phyloP scores from a whole-genome alignment of 1,140 invertebrate genomes.

The Dendroctonus valens region DNA sequence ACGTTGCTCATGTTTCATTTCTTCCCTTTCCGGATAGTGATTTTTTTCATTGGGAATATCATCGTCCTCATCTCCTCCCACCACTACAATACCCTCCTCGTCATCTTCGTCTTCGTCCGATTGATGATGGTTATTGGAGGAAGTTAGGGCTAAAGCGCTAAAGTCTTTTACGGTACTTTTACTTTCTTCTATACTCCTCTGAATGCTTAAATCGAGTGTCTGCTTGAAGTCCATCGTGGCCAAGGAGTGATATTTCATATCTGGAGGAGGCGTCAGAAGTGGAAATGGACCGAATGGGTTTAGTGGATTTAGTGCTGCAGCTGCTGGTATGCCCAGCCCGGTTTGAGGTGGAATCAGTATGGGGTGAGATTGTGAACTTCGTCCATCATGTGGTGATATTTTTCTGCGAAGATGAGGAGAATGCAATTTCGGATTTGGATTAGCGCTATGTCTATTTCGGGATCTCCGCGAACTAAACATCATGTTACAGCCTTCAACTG shows the following conservation, averaged over 20 bases:
- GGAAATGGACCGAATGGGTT: conserved; percentile 75
- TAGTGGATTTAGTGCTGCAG: conserved; percentile 63
- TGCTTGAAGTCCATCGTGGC: conserved; percentile 68
- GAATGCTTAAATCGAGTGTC: conserved; percentile 50
- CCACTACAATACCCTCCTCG: conserved; percentile 63
- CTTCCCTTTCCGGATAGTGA: background rate
- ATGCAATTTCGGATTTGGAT: conserved; percentile 98
- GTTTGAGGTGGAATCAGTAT: conserved; percentile 72
- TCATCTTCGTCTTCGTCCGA: conserved; percentile 55
- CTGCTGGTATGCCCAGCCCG: conserved; percentile 58
- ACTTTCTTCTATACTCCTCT: conserved; percentile 64
- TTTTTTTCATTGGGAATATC: conserved; percentile 49
- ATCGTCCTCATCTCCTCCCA: conserved; percentile 63
- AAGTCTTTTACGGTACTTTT: conserved; percentile 50
- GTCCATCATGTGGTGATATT: conserved; percentile 89
- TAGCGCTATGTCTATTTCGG: conserved; percentile 94
- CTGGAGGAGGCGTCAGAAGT: conserved; percentile 70
- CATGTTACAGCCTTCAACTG: conserved; percentile 98
- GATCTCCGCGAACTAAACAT: conserved; percentile 97
- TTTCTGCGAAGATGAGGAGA: conserved; percentile 89
- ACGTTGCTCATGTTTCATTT: background rate
- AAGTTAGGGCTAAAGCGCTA: conserved; percentile 44
- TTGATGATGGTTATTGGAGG: conserved; percentile 46
- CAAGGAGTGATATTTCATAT: conserved; percentile 62
- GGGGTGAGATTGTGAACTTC: conserved; percentile 82